Evolutionary conservation across 2,113 vertebrate genomes (phyloP), one percentile per base, ranked within the genome.

Genomic region (Agapornis roseicollis): DNA sequence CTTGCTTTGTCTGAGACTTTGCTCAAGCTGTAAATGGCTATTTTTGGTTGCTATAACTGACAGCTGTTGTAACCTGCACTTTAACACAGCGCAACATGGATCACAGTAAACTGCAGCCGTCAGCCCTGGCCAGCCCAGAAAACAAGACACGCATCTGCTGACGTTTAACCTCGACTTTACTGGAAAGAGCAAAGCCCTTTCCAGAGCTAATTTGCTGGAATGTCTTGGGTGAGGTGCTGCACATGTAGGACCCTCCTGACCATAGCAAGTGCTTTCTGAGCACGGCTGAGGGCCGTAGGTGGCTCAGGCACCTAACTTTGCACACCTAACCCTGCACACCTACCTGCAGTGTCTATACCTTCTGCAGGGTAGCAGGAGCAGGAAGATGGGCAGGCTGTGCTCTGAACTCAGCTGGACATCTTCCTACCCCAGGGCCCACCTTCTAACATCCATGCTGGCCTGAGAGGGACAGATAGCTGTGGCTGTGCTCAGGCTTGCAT

Each of bases 331-430:
- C 33, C 33, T 31, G 69, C 23, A 5, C 56, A 4, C 37, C 11
- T 20, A 41, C 11, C 8, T 0, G 0, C 65, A 44, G 37, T 2
- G 24, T 22, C 0, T 1, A 61, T 28, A 8, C 7, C 37, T 58
- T 35, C 71, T 71, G 91, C 35, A 24, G 56, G 46, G 6, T 0
- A 3, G 22, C 0, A 23, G 60, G 25, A 42, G 33, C 31, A 33
- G 61, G 33, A 18, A 37, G 41, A 42, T 39, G 68, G 31, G 50
- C 88, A 37, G 72, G 72, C 35, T 37, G 71, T 5, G 25, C 56
- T 6, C 44, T 27, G 66, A 16, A 3, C 39, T 5, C 41, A 33
- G 9, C 73, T 33, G 41, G 64, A 49, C 13, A 1, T 13, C 53
- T 47, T 44, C 9, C 70, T n/a, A 27, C 78, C 41, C 4, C 65